Conservation (phyloP, 1,140 invertebrate genomes). For the Drepana arcuata region DNA sequence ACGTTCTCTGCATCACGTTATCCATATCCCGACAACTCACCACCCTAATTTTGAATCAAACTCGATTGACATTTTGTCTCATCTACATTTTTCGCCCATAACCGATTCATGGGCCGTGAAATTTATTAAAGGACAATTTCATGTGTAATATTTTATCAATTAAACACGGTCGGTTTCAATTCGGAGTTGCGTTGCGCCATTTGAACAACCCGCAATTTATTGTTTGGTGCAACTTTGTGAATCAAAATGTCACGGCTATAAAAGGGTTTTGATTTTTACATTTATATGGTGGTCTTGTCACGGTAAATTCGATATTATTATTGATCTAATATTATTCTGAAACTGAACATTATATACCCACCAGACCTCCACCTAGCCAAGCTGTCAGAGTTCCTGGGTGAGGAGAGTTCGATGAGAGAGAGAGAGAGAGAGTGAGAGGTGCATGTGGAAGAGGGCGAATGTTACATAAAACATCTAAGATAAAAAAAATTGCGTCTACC, state of each 20-base stretch:
- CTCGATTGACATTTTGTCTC: conserved; percentile 49
- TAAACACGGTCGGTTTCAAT: conserved; percentile 55
- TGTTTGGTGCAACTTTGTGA: conserved; percentile 37
- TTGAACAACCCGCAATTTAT: conserved; percentile 48
- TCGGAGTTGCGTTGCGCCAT: conserved; percentile 39
- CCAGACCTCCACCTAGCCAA: too few relatives aligned
- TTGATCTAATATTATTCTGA: too few relatives aligned
- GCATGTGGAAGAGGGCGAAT: too few relatives aligned
- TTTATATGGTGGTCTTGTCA: too few relatives aligned
- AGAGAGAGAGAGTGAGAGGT: too few relatives aligned
- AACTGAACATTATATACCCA: too few relatives aligned
- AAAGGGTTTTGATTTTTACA: conserved; percentile 18
- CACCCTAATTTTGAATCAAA: conserved; percentile 40
- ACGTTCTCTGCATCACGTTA: conserved; percentile 30
- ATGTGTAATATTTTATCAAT: conserved; percentile 65
- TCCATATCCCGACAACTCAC: conserved; percentile 26
- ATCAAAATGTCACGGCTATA: conserved; percentile 37
- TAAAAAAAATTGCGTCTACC: too few relatives aligned
- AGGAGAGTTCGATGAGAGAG: too few relatives aligned
- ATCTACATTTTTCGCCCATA: conserved; percentile 60
- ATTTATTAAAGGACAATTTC: conserved; percentile 55
- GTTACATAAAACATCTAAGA: too few relatives aligned
- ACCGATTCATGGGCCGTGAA: conserved; percentile 47
- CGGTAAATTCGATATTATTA: too few relatives aligned
- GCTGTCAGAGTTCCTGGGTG: too few relatives aligned